A percentile compares a stretch with the other conserved stretches of the same genome.
phyloP scores from a whole-genome alignment of 1,140 invertebrate genomes.

The Bacillus rossius region DNA sequence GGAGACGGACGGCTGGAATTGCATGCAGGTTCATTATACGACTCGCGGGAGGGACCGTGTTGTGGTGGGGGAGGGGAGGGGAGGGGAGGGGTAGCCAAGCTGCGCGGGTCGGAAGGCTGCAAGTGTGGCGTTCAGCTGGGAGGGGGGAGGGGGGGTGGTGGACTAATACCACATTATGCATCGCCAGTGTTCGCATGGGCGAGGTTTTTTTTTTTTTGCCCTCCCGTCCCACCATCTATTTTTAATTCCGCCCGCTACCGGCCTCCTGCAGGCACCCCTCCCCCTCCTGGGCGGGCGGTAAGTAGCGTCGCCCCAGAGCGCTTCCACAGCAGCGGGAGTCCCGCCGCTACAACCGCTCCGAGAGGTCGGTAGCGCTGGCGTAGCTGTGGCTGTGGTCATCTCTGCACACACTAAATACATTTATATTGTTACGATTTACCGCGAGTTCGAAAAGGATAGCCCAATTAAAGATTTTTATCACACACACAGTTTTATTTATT shows the following conservation, averaged over 20 bases:
- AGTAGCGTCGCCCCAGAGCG: constrained; percentile 5
- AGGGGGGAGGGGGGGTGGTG: background rate
- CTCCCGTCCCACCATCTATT: background rate
- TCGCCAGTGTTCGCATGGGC: background rate
- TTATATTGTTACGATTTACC: too few relatives aligned
- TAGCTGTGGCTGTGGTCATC: too few relatives aligned
- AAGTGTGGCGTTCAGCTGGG: too few relatives aligned
- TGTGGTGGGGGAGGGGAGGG: too few relatives aligned
- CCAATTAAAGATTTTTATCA: too few relatives aligned
- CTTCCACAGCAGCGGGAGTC: too few relatives aligned
- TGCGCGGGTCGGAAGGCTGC: too few relatives aligned
- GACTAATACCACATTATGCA: constrained; percentile 5
- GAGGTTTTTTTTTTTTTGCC: background rate
- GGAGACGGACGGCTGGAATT: constrained; percentile 3
- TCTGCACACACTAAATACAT: too few relatives aligned
- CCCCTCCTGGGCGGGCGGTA: background rate
- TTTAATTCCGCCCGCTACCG: background rate
- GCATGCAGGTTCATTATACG: constrained; percentile 6
- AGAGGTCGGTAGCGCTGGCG: too few relatives aligned
- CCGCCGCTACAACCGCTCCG: too few relatives aligned
- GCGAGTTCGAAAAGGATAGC: too few relatives aligned
- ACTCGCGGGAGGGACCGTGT: background rate
- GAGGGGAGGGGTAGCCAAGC: background rate
- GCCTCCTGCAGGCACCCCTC: background rate
- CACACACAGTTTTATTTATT: too few relatives aligned